A percentile compares a stretch with the other conserved stretches of the same genome.
These are phyloP conservation scores for Agrotis clavis DNA, from an alignment of 2,888 invertebrate species.

Conservation along the genomic window DNA sequence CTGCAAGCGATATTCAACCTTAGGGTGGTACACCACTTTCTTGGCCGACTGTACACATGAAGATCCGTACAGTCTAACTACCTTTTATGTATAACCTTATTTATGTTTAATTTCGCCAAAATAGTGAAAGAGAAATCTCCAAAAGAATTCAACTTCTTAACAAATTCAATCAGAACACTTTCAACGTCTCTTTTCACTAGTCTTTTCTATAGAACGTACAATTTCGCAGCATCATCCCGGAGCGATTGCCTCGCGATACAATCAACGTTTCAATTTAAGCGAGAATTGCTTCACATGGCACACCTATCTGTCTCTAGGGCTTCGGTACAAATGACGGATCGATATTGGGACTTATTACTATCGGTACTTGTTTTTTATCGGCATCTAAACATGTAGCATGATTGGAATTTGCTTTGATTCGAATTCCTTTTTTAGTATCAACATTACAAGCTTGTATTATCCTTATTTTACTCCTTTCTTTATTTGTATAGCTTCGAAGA, in stretches of 20 bases:
- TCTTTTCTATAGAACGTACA: constrained; percentile 28
- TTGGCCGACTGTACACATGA: too few species aligned
- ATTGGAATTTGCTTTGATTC: constrained; percentile 1
- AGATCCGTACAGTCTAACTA: too few species aligned
- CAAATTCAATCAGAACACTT: constrained; percentile 28
- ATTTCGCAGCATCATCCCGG: constrained; percentile 40
- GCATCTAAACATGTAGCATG: constrained; percentile 2
- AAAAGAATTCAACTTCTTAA: background rate
- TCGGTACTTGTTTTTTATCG: background rate
- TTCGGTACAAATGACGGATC: constrained; percentile 39
- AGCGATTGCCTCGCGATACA: constrained; percentile 50
- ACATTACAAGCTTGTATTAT: background rate
- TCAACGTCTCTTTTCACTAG: constrained; percentile 21
- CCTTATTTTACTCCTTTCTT: background rate
- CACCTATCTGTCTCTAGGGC: constrained; percentile 38
- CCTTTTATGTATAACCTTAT: background rate
- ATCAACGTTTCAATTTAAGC: constrained; percentile 61
- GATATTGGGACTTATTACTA: constrained; percentile 28
- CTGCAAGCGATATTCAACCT: too few species aligned
- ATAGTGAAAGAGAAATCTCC: background rate
- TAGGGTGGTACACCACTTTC: too few species aligned
- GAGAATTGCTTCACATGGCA: constrained; percentile 53
- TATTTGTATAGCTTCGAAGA: background rate
- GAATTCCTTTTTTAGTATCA: background rate
- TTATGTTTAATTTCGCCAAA: background rate